Percentiles rank a stretch among this genome's conserved stretches.
phyloP scores from a whole-genome alignment of 2,113 vertebrate species.

The Stercorarius parasiticus region DNA sequence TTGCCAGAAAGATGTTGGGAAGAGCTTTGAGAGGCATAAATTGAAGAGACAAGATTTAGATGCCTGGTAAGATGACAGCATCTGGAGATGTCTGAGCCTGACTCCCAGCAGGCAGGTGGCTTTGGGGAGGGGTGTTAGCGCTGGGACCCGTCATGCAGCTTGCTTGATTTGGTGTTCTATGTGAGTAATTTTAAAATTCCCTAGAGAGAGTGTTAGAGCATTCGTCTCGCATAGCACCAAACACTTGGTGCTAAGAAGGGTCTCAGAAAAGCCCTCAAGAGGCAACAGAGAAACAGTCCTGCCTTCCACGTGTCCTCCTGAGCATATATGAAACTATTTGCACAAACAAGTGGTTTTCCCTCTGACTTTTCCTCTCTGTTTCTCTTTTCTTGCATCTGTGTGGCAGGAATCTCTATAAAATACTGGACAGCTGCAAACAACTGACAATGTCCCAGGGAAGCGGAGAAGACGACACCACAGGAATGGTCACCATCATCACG shows the following conservation, averaged over 20 bases:
- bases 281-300: background rate
- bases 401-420: slow-evolving; percentile 92
- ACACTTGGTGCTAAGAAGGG: background rate
- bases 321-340: rapidly evolving
- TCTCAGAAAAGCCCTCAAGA: background rate
- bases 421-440: slow-evolving; percentile 95
- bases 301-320: background rate
- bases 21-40: slow-evolving; percentile 92
- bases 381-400: background rate
- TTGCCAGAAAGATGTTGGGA: slow-evolving; percentile 91
- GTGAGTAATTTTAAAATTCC: background rate
- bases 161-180: background rate
- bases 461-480: slow-evolving; percentile 89
- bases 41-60: slow-evolving; percentile 92
- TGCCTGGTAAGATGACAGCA: slow-evolving; percentile 81
- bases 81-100: background rate
- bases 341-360: background rate
- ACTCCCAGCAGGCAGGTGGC: background rate
- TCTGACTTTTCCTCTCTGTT: background rate
- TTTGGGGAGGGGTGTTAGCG: background rate
- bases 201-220: background rate
- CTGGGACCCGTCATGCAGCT: background rate
- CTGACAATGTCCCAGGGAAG: slow-evolving; percentile 89
- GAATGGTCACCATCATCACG: slow-evolving; percentile 96
- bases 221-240: rapidly evolving